Conservation (phyloP, 2,797 vertebrate species). For the Coregonus sp. region DNA sequence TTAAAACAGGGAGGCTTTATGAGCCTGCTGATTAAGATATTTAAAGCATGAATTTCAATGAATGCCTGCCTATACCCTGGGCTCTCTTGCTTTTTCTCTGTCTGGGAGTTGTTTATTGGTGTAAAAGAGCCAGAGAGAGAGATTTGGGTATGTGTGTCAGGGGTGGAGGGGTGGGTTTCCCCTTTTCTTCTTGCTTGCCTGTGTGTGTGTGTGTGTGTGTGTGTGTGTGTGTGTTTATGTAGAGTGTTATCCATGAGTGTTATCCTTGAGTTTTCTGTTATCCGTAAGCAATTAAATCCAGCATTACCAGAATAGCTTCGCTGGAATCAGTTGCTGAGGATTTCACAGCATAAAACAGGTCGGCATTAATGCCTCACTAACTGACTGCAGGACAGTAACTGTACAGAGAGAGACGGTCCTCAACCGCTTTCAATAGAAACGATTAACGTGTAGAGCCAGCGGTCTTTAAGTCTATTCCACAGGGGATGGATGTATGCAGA, state of each 20-base stretch:
- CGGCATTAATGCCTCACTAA: conserved; percentile 46
- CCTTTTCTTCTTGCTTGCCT: conserved; percentile 46
- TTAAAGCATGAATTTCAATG: conserved; percentile 69
- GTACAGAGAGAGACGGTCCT: neutral
- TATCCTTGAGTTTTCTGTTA: conserved; percentile 7
- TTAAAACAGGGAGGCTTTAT: conserved; percentile 75
- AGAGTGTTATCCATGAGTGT: neutral
- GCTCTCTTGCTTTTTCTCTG: conserved; percentile 42
- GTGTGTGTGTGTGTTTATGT: neutral
- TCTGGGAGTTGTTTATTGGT: conserved; percentile 33
- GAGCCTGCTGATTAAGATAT: conserved; percentile 75
- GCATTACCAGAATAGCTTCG: neutral
- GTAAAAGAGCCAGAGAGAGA: no score
- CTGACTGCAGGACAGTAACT: conserved; percentile 17
- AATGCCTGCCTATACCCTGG: conserved; percentile 47
- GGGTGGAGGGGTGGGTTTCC: conserved; percentile 26
- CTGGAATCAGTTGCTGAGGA: conserved; percentile 6
- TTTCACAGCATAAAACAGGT: conserved; percentile 50
- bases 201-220: conserved; percentile 28
- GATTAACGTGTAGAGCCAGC: neutral
- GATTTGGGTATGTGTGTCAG: no score
- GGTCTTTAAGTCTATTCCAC: neutral
- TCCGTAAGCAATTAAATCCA: neutral
- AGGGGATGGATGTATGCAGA: neutral
- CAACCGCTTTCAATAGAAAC: neutral